These are phyloP conservation scores for Albula glossodonta DNA, from an alignment of 2,113 vertebrate species.

Conservation along the genomic window DNA sequence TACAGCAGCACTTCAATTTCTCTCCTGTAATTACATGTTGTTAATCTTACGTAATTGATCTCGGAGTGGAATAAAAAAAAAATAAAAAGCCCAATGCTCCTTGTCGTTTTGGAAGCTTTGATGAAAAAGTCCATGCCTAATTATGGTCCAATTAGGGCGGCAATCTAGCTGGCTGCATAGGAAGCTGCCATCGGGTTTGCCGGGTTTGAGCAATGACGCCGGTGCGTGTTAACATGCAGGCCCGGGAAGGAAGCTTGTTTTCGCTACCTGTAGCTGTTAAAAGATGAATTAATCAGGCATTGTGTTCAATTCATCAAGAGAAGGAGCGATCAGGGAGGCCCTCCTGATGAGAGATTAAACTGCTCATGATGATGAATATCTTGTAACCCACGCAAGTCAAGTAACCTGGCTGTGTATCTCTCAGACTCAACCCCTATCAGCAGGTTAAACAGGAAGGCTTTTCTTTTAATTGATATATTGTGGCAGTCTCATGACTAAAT, in stretches of 20 bases:
- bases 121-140: slow-evolving; percentile 57
- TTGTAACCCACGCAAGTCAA: slow-evolving; percentile 9
- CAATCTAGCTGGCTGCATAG: slow-evolving; percentile 49
- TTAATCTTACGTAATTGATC: slow-evolving; percentile 67
- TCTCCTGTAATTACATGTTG: slow-evolving; percentile 65
- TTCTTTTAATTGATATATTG: no score
- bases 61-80: slow-evolving; percentile 11
- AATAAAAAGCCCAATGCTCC: slow-evolving; percentile 50
- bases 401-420: slow-evolving; percentile 21
- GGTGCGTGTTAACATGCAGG: not conserved
- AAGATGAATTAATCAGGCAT: slow-evolving; percentile 38
- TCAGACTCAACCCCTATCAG: slow-evolving; percentile 25
- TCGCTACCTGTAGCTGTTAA: slow-evolving; percentile 35
- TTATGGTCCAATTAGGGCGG: slow-evolving; percentile 61
- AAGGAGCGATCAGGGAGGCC: slow-evolving; percentile 33
- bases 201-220: slow-evolving; percentile 20
- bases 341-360: slow-evolving; percentile 25
- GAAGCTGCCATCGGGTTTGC: slow-evolving; percentile 29
- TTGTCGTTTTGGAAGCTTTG: slow-evolving; percentile 57
- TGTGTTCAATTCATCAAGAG: slow-evolving; percentile 36
- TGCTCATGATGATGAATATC: slow-evolving; percentile 42
- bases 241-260: slow-evolving; percentile 11
- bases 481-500: no score
- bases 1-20: slow-evolving; percentile 63
- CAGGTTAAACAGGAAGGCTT: no score